Evolutionary conservation across 1,140 invertebrate species (phyloP).

Genomic region (Philotrypesis tridentata): DNA sequence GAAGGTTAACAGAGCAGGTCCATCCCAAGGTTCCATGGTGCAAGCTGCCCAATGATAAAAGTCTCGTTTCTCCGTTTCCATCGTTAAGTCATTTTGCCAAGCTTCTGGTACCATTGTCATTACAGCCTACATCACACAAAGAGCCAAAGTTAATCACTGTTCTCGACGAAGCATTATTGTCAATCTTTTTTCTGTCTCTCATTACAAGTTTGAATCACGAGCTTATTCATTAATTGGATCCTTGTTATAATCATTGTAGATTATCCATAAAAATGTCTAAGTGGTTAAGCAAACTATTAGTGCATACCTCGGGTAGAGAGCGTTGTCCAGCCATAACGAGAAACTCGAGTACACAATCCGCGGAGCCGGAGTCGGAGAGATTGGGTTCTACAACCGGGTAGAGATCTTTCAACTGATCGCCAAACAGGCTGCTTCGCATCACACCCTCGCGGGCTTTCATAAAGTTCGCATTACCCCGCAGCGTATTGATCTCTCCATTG

Average conservation of each 20-base stretch:
- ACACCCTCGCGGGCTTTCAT: slow-evolving; percentile 99
- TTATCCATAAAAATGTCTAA: too few species aligned
- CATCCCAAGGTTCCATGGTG: slow-evolving; percentile 99
- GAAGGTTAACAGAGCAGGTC: slow-evolving; percentile 95
- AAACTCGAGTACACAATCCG: slow-evolving; percentile 98
- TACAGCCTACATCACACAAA: slow-evolving; percentile 80
- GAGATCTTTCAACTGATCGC: slow-evolving; percentile 86
- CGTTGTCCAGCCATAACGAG: slow-evolving; percentile 93
- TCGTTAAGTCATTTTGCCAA: slow-evolving; percentile 97
- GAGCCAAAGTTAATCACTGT: background rate
- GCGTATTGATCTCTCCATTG: slow-evolving; percentile 99
- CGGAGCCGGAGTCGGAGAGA: slow-evolving; percentile 96
- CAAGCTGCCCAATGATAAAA: slow-evolving; percentile 98
- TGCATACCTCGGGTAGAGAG: slow-evolving; percentile 87
- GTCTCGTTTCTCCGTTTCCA: slow-evolving; percentile 93
- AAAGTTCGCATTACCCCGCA: slow-evolving; percentile 97
- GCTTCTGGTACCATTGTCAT: slow-evolving; percentile 99
- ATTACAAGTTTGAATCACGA: slow-evolving; percentile 33
- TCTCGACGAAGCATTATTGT: background rate
- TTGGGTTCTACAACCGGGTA: slow-evolving; percentile 99
- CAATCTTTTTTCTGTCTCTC: background rate
- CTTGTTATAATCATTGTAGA: slow-evolving; percentile 62
- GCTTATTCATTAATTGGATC: slow-evolving; percentile 65
- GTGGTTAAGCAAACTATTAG: background rate
- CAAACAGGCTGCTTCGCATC: slow-evolving; percentile 91